Percentiles rank a stretch among this genome's conserved stretches.
Conservation (phyloP, 2,113 vertebrate species). For the Corydoras sp. region DNA sequence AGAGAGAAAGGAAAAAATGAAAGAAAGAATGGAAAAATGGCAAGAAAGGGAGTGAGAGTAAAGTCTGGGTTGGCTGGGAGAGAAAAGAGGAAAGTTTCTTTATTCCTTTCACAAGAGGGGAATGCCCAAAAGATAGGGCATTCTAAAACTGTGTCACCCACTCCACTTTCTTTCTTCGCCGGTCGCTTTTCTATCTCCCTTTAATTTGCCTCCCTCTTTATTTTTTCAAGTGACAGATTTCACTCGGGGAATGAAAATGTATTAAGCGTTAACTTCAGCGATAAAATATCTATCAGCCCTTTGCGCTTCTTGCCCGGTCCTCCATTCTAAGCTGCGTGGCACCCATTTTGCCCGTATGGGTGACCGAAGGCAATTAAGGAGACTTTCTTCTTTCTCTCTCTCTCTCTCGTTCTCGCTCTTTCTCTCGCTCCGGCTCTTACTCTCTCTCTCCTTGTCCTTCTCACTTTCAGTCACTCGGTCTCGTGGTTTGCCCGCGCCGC, state of each 20-base stretch:
- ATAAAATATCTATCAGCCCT: conserved; percentile 73
- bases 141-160: conserved; percentile 73
- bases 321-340: conserved; percentile 63
- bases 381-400: conserved; percentile 50
- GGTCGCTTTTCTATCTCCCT: conserved; percentile 65
- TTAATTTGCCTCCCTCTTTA: conserved; percentile 70
- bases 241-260: conserved; percentile 73
- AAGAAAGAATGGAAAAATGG: conserved; percentile 43
- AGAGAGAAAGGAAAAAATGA: conserved; percentile 63
- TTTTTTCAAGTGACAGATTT: conserved; percentile 73
- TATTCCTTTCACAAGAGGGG: conserved; percentile 68
- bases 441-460: conserved; percentile 1
- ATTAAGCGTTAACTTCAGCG: conserved; percentile 69
- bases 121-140: conserved; percentile 67
- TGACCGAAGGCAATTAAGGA: conserved; percentile 72
- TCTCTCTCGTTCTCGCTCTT: background rate
- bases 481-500: conserved; percentile 59
- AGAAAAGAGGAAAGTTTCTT: conserved; percentile 62
- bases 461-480: conserved; percentile 19
- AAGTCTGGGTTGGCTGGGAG: background rate
- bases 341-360: conserved; percentile 60
- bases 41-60: conserved; percentile 55
- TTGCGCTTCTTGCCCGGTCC: conserved; percentile 51
- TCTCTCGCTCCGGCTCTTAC: background rate
- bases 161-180: conserved; percentile 58